phyloP scores from a whole-genome alignment of 2,113 vertebrate species.

The Lepidothrix coronata region DNA sequence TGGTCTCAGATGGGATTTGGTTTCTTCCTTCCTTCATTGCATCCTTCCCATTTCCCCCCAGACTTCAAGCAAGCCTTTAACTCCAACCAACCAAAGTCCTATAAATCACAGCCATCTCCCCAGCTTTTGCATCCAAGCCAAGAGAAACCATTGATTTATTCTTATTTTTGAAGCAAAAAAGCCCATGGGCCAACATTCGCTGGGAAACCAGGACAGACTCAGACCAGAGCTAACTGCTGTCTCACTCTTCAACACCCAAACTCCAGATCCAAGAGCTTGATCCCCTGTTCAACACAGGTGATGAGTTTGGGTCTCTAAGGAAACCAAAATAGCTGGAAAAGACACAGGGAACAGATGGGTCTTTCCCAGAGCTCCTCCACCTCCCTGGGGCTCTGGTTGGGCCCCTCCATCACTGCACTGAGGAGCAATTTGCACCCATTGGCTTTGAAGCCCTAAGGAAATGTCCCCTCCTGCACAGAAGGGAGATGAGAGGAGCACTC shows the following conservation, averaged over 20 bases:
- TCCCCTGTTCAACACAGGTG: neutral
- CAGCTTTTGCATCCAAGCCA: neutral
- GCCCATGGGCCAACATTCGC: neutral
- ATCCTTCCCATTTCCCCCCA: neutral
- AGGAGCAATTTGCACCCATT: neutral
- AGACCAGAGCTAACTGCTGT: neutral
- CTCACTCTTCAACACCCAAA: neutral
- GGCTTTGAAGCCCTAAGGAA: neutral
- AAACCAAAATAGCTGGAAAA: accelerated
- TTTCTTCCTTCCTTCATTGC: neutral
- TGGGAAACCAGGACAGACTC: neutral
- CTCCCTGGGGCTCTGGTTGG: accelerated
- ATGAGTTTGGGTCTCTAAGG: neutral
- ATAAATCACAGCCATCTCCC: neutral
- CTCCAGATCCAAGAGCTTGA: neutral
- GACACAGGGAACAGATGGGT: neutral
- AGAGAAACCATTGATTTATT: neutral
- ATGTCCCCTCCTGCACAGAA: neutral
- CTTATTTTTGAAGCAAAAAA: neutral
- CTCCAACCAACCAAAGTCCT: neutral
- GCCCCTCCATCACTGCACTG: neutral
- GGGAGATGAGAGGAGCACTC: neutral
- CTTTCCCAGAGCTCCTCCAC: neutral
- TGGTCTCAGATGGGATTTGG: neutral
- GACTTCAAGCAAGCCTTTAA: neutral